Evolutionary conservation across 2,113 vertebrate genomes (phyloP), one percentile per base, ranked within the genome.

Genomic region (Thamnaconus septentrionalis): DNA sequence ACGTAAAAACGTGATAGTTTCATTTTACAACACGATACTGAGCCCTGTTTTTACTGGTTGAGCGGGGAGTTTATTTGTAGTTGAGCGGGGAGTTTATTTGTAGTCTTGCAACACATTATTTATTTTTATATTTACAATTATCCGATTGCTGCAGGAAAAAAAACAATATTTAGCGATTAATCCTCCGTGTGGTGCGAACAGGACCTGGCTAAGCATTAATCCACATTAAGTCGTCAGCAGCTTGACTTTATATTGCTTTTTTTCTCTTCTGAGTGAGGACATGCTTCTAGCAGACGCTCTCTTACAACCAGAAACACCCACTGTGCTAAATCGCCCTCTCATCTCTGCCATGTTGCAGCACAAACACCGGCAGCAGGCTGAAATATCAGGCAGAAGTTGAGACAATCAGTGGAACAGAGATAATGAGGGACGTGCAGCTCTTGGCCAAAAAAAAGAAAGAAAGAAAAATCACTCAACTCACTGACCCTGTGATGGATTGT

Each of bases 371-470:
- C 40, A 31, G 18, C 18, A 61, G 56, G 45, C 68, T 71, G 41
- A 70, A 39, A 69, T 79, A 82, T 85, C 64, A 64, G 58, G 58
- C 47, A 64, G 58, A 41, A 76, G 73, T 53, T 53, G 77, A 76
- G 50, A 64, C 77, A 62, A 64, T 76, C 61, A 49, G 64, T 59
- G 54, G 61, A 76, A 68, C 43, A 60, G 60, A 44, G 64, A 67
- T 70, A 85, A 84, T 84, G 79, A 75, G 12, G 75, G 59, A 75
- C 78, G 62, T 73, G 59, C 56, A 65, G 56, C 69, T 69, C 62
- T 61, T 50, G 50, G 46, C 62, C 3, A 55, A 55, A 49, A 10
- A 49, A 10, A 49, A 6, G n/a, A 50, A 11, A 48, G 11, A 48
- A 48, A 48, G 4, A 46, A 46, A 49, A 49, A 49, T 49, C 47